These are phyloP conservation scores for Trissonchulus latispiculum DNA, from an alignment of 2,888 invertebrate genomes.

Conservation along the genomic window DNA sequence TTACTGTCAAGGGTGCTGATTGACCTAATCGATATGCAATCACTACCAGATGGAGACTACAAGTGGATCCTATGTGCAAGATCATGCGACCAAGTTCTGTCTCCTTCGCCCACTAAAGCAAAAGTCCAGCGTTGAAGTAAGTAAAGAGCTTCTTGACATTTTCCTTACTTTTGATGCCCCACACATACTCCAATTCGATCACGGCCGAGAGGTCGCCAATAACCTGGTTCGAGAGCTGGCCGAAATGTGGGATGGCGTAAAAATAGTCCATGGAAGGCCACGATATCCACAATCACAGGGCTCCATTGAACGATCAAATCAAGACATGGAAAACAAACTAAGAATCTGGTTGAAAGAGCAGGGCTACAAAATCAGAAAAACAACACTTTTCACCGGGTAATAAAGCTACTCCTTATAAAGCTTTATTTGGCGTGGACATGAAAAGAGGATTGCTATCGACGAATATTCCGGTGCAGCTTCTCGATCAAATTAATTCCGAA, in stretches of 20 bases:
- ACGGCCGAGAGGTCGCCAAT: conserved; percentile 6
- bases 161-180: not conserved
- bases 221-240: not conserved
- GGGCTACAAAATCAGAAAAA: too few relatives aligned
- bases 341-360: conserved; percentile 21
- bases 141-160: not conserved
- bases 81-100: too few relatives aligned
- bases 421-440: too few relatives aligned
- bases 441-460: too few relatives aligned
- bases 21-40: too few relatives aligned
- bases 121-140: not conserved
- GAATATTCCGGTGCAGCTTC: too few relatives aligned
- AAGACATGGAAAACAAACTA: conserved; percentile 4
- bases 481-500: too few relatives aligned
- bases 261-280: conserved; percentile 9
- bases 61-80: too few relatives aligned
- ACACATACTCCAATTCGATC: conserved; percentile 9
- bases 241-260: not conserved
- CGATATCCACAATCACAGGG: conserved; percentile 13
- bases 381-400: too few relatives aligned
- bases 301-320: conserved; percentile 9
- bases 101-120: not conserved
- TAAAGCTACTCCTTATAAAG: too few relatives aligned
- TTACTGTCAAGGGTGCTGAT: too few relatives aligned
- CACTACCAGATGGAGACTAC: too few relatives aligned